Base-by-base conservation (phyloP, 2,797 vertebrate genomes). In the Xiphorhynchus erythropygius region DNA sequence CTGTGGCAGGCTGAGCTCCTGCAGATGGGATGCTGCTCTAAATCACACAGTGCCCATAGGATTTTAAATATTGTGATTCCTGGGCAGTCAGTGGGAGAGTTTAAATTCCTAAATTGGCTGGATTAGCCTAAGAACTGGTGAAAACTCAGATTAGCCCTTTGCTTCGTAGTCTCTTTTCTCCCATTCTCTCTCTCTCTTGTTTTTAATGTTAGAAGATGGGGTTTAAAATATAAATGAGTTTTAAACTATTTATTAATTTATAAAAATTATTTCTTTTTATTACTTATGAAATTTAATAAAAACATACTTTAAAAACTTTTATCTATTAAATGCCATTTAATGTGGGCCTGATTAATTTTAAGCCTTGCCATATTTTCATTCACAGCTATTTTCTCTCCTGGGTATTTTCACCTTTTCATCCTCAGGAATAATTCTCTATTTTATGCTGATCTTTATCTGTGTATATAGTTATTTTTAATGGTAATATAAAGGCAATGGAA, bases 71-170 rank as follows among this genome's bases (percentile, higher is more conserved):
- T 35, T 80, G 53, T 75, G 49, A 50, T 89, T 39, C 52, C 85
- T 92, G 85, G 49, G 87, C 89, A 86, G 6, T 73, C 69, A 53
- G 23, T 5, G 79, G 63, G 55, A 79, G 73, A 60, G 30, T 81
- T 79, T 62, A 35, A 78, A 74, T 83, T 87, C 47, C 46, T 78
- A 42, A 80, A 87, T 74, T 85, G 79, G 33, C 60, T 81, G 2
- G 67, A 50, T 79, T 92, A 82, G 47, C 47, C 37, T 62, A 44
- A 84, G 81, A 84, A 56, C 52, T 78, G 69, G 56, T 77, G 91
- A 94, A 86, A 94, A 62, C 4, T 2, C 73, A 71, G 76, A 55
- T 84, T 75, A 80, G 71, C 77, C 21, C 3, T 88, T 93, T 47
- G n/a, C 57, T 74, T 44, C 32, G 19, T 59, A 30, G 62, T n/a